Evolutionary conservation across 1,140 invertebrate species (phyloP).

Genomic region (Panagrolaimus sp.): DNA sequence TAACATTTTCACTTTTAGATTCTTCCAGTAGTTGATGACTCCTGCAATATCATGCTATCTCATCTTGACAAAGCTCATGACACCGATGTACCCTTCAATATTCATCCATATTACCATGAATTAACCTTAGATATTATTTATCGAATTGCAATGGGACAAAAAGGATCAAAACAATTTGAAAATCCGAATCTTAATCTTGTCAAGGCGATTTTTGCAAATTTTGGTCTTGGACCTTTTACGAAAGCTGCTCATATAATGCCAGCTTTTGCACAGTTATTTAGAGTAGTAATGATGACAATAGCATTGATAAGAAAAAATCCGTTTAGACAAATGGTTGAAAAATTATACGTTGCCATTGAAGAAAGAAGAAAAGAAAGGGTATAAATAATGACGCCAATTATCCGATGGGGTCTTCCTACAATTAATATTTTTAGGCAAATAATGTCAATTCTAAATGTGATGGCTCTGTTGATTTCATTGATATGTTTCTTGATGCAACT

Average conservation of each 20-base stretch:
- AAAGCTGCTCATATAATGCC: too few relatives aligned
- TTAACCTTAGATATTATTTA: conserved; percentile 47
- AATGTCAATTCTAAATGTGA: conserved; percentile 52
- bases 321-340: too few relatives aligned
- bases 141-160: conserved; percentile 46
- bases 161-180: conserved; percentile 36
- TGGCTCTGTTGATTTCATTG: conserved; percentile 19
- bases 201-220: neutral
- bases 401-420: too few relatives aligned
- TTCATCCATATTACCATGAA: conserved; percentile 44
- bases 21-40: conserved; percentile 54
- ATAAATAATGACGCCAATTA: too few relatives aligned
- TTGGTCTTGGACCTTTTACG: neutral
- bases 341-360: too few relatives aligned
- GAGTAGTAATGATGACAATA: too few relatives aligned
- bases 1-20: conserved; percentile 58
- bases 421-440: conserved; percentile 60
- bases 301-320: too few relatives aligned
- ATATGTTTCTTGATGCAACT: neutral
- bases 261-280: too few relatives aligned
- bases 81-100: conserved; percentile 25
- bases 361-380: too few relatives aligned
- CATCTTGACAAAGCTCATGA: conserved; percentile 27
- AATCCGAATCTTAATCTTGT: conserved; percentile 18
- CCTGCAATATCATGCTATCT: conserved; percentile 34